These are phyloP conservation scores for Emmelina monodactyla DNA, from an alignment of 2,888 invertebrate genomes.

Conservation along the genomic window DNA sequence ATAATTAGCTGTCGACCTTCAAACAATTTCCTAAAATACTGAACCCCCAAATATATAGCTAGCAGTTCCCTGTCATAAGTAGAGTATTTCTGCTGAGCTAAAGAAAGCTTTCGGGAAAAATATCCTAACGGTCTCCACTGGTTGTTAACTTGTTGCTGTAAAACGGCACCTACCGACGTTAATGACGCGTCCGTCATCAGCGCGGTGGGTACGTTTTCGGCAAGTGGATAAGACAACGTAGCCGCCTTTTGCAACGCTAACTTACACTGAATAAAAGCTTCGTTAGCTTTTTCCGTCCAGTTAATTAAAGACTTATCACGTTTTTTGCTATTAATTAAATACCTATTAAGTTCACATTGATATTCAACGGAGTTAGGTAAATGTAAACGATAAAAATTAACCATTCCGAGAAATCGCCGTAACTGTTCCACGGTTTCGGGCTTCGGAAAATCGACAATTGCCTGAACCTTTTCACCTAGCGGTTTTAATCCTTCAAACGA, in stretches of 20 bases:
- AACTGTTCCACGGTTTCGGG: conserved; percentile 8
- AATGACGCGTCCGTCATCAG: conserved; percentile 27
- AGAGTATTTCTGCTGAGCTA: conserved; percentile 13
- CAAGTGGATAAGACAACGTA: conserved; percentile 22
- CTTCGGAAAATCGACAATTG: conserved; percentile 3
- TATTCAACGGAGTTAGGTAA: conserved; percentile 1
- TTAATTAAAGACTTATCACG: conserved; percentile 12
- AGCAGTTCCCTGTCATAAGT: conserved; percentile 15
- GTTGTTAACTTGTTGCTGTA: too few species aligned
- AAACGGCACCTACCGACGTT: conserved; percentile 23
- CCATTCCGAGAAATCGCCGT: conserved; percentile 8
- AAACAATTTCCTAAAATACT: conserved; percentile 13
- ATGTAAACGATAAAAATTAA: conserved; percentile 7
- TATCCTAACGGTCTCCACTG: too few species aligned
- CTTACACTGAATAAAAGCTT: conserved; percentile 19
- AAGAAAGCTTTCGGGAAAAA: conserved; percentile 22
- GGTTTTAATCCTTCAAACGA: conserved; percentile 13
- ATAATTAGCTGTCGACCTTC: too few species aligned
- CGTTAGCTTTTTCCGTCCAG: conserved; percentile 15
- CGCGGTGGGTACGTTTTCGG: conserved; percentile 15
- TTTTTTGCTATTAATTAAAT: conserved; percentile 2
- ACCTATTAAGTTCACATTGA: conserved; percentile 3
- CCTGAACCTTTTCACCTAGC: conserved; percentile 11
- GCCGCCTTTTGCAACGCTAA: conserved; percentile 16
- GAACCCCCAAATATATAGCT: conserved; percentile 13